Base-by-base conservation (phyloP, 2,797 vertebrate genomes). In the Sebastes matsubarae region DNA sequence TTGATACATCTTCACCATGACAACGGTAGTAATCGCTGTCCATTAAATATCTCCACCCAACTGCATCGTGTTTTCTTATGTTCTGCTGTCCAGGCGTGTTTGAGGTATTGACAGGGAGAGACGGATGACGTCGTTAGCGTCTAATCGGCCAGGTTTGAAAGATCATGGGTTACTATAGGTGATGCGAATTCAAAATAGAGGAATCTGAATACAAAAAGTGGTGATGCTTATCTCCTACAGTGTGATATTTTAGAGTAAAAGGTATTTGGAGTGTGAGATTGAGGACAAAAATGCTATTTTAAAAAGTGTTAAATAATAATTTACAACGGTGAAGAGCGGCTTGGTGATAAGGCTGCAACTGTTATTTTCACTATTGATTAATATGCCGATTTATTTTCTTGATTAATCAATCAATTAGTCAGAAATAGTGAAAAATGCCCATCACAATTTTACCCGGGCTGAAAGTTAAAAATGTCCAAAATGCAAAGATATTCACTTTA, bases 1-100 rank as follows among this genome's bases (percentile, higher is more conserved):
- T 83, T 84, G 66, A 86, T 86, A 79, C 77, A 75, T 82, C 77
- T 79, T 90, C 83, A 85, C 83, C 89, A 89, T 91, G 87, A 89
- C 90, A 91, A 86, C 89, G 74, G 81, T 84, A 82, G 79, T 89
- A 90, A 89, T 83, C 8, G 8, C 77, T 84, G 81, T 82, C 83
- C 73, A 73, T 86, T 83, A 83, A 73, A 78, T 73, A 60, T 65
- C 57, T 75, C 50, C 61, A 78, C 60, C 57, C 77, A 70, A 76
- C 32, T 79, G 67, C 59, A 68, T 36, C 9, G 8, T 61, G 60
- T 68, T 75, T 69, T 57, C 58, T 64, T 36, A 55, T 71, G 61
- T 69, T 78, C 42, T 58, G 58, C 46, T 75, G 70, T 69, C 10
- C 34, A 67, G 61, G 58, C 75, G 66, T 79, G 72, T 72, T 77